Conservation (phyloP, 1,140 invertebrate genomes). For the Aphis gossypii region DNA sequence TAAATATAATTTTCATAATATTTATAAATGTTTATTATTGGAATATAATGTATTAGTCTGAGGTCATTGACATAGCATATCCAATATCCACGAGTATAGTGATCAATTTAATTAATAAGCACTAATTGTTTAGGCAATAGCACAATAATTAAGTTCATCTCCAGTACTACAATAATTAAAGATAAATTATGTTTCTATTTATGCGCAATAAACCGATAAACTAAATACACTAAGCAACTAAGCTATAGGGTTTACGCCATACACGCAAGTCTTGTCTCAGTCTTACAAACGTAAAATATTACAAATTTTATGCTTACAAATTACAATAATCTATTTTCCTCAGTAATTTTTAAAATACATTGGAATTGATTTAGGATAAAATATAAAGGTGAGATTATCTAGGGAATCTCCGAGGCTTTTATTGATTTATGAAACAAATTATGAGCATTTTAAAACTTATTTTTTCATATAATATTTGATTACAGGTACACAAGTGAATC, state of each 20-base stretch:
- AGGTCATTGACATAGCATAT: background rate
- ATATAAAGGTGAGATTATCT: background rate
- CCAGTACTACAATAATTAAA: constrained; percentile 25
- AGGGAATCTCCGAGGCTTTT: background rate
- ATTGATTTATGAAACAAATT: background rate
- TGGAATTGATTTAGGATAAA: background rate
- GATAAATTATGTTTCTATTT: background rate
- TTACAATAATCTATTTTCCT: background rate
- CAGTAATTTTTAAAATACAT: background rate
- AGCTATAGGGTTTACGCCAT: background rate
- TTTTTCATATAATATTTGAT: too few relatives aligned
- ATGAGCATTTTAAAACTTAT: too few relatives aligned
- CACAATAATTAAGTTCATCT: background rate
- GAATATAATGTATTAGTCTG: background rate
- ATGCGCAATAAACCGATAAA: background rate
- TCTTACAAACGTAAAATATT: background rate
- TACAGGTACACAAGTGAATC: too few relatives aligned
- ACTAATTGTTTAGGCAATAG: background rate
- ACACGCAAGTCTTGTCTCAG: background rate
- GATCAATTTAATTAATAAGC: constrained; percentile 15
- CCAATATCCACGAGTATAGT: background rate
- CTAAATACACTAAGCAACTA: background rate
- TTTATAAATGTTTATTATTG: background rate
- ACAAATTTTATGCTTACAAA: background rate
- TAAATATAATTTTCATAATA: constrained; percentile 17